Evolutionary conservation across 2,797 vertebrate genomes (phyloP).

Genomic region (Hylomyscus alleni): DNA sequence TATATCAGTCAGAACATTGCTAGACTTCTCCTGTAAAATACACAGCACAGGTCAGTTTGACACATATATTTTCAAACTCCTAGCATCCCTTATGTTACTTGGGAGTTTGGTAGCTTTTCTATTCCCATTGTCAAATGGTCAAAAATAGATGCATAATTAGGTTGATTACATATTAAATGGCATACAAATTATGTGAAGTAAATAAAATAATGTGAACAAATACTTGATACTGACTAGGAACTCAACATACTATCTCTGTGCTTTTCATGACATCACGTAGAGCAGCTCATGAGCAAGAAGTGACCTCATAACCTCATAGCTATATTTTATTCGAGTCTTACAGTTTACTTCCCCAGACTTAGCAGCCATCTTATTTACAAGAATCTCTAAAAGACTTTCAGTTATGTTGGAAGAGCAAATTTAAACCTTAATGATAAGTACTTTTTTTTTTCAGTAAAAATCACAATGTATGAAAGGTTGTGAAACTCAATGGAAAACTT

Average conservation of each 20-base stretch:
- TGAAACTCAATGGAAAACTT: not conserved
- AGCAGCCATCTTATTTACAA: constrained; percentile 44
- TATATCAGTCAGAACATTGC: not conserved
- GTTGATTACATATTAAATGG: not conserved
- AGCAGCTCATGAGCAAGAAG: constrained; percentile 39
- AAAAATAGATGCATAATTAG: not conserved
- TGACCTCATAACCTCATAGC: constrained; percentile 17
- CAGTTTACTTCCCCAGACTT: not conserved
- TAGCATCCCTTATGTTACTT: not conserved
- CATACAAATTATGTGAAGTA: not conserved
- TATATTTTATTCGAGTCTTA: constrained; percentile 22
- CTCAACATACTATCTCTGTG: not conserved
- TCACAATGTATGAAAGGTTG: not conserved
- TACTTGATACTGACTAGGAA: not conserved
- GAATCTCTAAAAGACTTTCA: constrained; percentile 34
- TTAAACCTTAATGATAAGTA: not conserved
- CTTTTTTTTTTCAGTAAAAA: not conserved
- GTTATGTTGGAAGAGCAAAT: constrained; percentile 39
- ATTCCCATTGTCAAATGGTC: not conserved
- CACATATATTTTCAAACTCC: not conserved
- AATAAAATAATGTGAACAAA: not conserved
- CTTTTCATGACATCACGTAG: constrained; percentile 1
- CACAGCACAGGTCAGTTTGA: not conserved
- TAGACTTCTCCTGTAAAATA: not conserved
- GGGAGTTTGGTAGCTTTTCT: not conserved